Base-by-base conservation (phyloP, 2,888 invertebrate species). In the Campopleginae sp. region DNA sequence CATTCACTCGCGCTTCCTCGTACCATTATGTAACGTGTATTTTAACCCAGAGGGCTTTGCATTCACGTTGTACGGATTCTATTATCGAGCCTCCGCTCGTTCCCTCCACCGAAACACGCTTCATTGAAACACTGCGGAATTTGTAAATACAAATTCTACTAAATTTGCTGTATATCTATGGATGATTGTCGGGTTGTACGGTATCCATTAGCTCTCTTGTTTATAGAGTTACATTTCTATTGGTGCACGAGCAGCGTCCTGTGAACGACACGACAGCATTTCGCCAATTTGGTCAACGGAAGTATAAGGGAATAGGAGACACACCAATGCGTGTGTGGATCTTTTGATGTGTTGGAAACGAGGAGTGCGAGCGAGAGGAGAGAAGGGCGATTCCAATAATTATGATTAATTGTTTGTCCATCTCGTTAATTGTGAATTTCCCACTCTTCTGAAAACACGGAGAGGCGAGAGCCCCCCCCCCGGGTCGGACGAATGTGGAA, bases 61-160 rank as follows among this genome's bases (percentile, higher is more conserved):
- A 75, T 72, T 80, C 74, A 54, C 84, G 88, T 89, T 88, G 85
- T 89, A 90, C 86, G 87, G 89, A 90, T 91, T 91, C 89, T 89
- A 90, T 91, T 89, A 89, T 91, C 90, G 89, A 88, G 86, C 79
- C 79, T 71, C 54, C 33, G 72, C 65, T 76, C 63, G 61, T 19
- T 63, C 31, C 14, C 46, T 61, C 65, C 65, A 68, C 63, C 68
- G 63, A 66, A 77, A 72, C 66, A 75, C 76, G 78, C 71, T 87
- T 87, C 88, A 86, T 87, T 84, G 85, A 86, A 83, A 84, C 85
- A 38, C 71, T 54, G 74, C 82, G 76, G 80, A 87, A 86, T 87
- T 86, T 82, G 66, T 80, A 87, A 87, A 86, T 63, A 78, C 78
- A 77, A 72, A 79, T 42, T 61, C 8, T 63, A 65, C 48, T 1